Evolutionary conservation across 2,113 vertebrate species (phyloP).

Genomic region (Salvator merianae): DNA sequence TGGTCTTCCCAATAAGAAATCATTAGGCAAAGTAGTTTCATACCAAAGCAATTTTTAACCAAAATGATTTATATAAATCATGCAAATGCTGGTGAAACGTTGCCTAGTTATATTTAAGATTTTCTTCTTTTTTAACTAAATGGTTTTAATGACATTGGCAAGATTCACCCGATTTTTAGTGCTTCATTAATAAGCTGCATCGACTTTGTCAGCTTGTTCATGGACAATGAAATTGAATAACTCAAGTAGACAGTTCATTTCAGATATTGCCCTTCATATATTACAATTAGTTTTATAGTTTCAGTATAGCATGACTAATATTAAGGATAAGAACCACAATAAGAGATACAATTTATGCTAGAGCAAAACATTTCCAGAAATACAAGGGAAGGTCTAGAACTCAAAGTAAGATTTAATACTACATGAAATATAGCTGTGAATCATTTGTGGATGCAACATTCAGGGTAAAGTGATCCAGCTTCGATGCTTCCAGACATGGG

Average conservation of each 20-base stretch:
- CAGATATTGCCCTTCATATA: neutral
- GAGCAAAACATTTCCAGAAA: slow-evolving; percentile 15
- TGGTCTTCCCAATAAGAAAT: neutral
- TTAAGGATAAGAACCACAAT: neutral
- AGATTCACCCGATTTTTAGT: neutral
- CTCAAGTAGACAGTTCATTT: neutral
- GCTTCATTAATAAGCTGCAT: neutral
- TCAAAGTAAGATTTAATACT: slow-evolving; percentile 13
- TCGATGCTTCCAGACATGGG: neutral
- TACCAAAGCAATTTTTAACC: slow-evolving; percentile 18
- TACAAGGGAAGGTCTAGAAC: slow-evolving; percentile 22
- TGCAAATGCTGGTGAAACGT: slow-evolving; percentile 20
- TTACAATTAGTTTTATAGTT: neutral
- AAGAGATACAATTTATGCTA: slow-evolving; percentile 17
- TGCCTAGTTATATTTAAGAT: slow-evolving; percentile 17
- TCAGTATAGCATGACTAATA: slow-evolving; percentile 3
- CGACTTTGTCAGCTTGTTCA: slow-evolving; percentile 1
- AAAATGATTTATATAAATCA: slow-evolving; percentile 20
- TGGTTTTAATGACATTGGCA: neutral
- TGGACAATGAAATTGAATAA: slow-evolving; percentile 10
- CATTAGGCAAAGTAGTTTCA: neutral
- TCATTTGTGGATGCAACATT: slow-evolving; percentile 51
- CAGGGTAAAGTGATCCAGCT: neutral
- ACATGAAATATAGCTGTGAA: slow-evolving; percentile 35
- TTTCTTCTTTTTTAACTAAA: neutral